Percentiles rank a stretch among this genome's conserved stretches.
phyloP scores from a whole-genome alignment of 2,113 vertebrate species.

The Chloropsis cyanopogon region DNA sequence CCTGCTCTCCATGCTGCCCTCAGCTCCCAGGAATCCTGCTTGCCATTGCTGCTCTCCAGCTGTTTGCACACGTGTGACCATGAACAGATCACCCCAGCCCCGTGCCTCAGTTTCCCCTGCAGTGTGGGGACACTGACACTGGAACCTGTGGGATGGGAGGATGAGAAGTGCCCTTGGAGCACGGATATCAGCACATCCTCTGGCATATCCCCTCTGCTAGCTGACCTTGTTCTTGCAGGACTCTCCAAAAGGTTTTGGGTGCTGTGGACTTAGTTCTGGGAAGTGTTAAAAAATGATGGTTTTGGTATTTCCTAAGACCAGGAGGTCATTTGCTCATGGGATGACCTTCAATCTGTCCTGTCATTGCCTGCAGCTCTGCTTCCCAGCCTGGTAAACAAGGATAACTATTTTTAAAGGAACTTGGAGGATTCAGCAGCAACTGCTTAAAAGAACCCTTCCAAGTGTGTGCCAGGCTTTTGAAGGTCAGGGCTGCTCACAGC shows the following conservation, averaged over 20 bases:
- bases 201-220: background rate
- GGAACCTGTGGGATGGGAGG: background rate
- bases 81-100: background rate
- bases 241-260: background rate
- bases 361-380: background rate
- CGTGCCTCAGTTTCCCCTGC: background rate
- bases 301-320: background rate
- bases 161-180: background rate
- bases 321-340: background rate
- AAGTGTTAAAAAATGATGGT: background rate
- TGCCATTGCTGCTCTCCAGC: background rate
- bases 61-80: rapidly evolving
- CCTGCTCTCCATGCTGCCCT: background rate
- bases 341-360: background rate
- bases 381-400: background rate
- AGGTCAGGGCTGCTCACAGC: background rate
- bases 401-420: background rate
- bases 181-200: background rate
- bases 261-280: background rate
- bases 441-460: background rate
- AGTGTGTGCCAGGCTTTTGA: background rate
- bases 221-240: background rate
- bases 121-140: background rate
- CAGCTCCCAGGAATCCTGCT: background rate
- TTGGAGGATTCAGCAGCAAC: background rate